phyloP scores from a whole-genome alignment of 2,113 vertebrate genomes.

The Platycercus adscitus region DNA sequence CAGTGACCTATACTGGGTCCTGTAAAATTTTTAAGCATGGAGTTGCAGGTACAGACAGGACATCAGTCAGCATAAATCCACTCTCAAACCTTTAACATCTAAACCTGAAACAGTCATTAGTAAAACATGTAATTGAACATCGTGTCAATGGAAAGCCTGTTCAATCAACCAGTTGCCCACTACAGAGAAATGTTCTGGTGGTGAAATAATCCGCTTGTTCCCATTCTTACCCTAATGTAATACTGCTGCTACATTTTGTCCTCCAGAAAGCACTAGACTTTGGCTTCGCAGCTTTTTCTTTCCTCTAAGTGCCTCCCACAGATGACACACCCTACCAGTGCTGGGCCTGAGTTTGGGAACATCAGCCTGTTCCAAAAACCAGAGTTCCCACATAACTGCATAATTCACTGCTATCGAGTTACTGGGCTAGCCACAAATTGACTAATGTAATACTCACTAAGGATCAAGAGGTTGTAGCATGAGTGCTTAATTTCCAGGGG shows the following conservation, averaged over 20 bases:
- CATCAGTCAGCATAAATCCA: neutral
- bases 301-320: neutral
- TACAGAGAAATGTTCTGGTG: neutral
- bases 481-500: conserved; percentile 36
- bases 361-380: conserved; percentile 69
- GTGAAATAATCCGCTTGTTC: neutral
- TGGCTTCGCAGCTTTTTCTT: conserved; percentile 29
- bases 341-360: conserved; percentile 71
- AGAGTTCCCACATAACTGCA: conserved; percentile 74
- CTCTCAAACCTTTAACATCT: neutral
- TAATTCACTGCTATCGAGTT: conserved; percentile 64
- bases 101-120: neutral
- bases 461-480: neutral
- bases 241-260: conserved; percentile 20
- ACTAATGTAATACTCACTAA: conserved; percentile 45
- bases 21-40: neutral
- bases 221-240: neutral
- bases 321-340: conserved; percentile 60
- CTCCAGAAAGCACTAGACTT: neutral
- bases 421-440: conserved; percentile 64
- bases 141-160: neutral
- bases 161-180: neutral
- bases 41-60: neutral
- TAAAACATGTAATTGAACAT: neutral
- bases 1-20: neutral